phyloP scores from a whole-genome alignment of 2,113 vertebrate species.

The Acinonyx jubatus region DNA sequence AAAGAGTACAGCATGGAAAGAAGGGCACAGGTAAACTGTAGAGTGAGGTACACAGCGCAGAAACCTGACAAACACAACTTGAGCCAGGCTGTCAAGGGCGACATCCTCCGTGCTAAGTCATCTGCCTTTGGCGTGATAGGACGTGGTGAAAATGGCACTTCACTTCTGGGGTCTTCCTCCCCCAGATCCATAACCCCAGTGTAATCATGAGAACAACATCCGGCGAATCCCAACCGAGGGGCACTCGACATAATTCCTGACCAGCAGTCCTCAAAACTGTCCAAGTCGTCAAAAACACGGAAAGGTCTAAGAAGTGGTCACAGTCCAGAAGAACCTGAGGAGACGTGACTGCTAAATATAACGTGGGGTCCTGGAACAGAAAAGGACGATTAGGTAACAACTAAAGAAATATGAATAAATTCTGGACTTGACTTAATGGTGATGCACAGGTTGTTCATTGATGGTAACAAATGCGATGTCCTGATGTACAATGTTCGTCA shows the following conservation, averaged over 20 bases:
- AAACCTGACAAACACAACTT: neutral
- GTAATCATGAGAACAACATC: neutral
- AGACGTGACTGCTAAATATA: neutral
- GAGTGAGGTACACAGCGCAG: too few species aligned
- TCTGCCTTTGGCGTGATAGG: too few species aligned
- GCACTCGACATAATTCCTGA: neutral
- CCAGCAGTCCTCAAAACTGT: neutral
- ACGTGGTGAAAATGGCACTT: neutral
- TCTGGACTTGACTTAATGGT: slow-evolving; percentile 5
- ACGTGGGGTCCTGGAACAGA: neutral
- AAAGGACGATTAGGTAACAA: neutral
- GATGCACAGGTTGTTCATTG: neutral
- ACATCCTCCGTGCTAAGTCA: neutral
- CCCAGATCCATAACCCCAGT: neutral
- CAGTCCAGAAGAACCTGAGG: neutral
- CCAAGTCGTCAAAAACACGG: neutral
- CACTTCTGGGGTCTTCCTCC: neutral
- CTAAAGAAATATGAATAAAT: slow-evolving; percentile 6
- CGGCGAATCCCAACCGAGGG: neutral
- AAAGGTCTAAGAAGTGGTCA: neutral
- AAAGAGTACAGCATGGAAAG: neutral
- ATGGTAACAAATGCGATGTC: neutral
- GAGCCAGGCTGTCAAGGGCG: neutral
- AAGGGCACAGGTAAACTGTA: neutral
- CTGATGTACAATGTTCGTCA: neutral